Evolutionary conservation across 2,888 invertebrate species (phyloP).

Genomic region (Drosophila paramelanica): DNA sequence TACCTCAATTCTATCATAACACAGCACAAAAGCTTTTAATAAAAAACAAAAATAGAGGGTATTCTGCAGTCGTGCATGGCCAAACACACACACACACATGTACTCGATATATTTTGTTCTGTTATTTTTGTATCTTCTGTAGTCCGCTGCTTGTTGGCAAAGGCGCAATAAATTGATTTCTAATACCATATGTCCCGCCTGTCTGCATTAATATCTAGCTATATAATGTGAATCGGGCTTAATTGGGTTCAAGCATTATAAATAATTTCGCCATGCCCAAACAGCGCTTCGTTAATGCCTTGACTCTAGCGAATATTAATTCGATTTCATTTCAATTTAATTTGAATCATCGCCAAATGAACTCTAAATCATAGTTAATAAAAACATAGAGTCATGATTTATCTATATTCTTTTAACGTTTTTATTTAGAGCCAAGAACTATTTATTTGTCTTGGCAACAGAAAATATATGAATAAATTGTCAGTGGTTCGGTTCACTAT

Average conservation of each 20-base stretch:
- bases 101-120: neutral
- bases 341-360: too few species aligned
- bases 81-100: too few species aligned
- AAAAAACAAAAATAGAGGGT: constrained; percentile 6
- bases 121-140: constrained; percentile 39
- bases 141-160: constrained; percentile 62
- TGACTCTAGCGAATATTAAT: neutral
- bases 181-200: constrained; percentile 58
- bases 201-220: constrained; percentile 39
- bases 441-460: too few species aligned
- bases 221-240: constrained; percentile 29
- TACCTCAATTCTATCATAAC: too few species aligned
- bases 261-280: constrained; percentile 47
- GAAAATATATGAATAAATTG: too few species aligned
- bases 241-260: constrained; percentile 46
- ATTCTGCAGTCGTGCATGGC: neutral
- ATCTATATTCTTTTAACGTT: neutral
- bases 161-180: constrained; percentile 78
- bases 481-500: too few species aligned
- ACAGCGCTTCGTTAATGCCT: neutral
- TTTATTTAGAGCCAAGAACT: too few species aligned
- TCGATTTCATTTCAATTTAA: neutral
- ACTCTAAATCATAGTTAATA: too few species aligned
- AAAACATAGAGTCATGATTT: neutral
- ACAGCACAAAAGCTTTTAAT: neutral